phyloP scores from a whole-genome alignment of 1,140 invertebrate genomes.

The Trissolcus basalis region DNA sequence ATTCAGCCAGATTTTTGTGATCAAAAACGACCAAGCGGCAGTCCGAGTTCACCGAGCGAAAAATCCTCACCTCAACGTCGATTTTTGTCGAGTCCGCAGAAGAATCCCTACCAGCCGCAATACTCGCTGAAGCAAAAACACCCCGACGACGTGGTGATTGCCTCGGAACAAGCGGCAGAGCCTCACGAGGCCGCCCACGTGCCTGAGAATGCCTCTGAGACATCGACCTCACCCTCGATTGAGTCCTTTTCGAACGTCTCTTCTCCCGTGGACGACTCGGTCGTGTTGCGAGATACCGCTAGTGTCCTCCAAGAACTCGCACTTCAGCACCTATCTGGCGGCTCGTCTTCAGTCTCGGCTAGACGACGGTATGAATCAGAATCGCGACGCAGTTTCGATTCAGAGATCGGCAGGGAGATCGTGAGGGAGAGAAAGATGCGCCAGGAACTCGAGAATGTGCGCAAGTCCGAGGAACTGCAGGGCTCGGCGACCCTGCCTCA shows the following conservation, averaged over 20 bases:
- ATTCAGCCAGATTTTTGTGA: constrained; percentile 29
- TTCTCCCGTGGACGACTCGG: constrained; percentile 65
- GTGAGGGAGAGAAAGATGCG: constrained; percentile 75
- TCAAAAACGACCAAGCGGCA: constrained; percentile 9
- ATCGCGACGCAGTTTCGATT: constrained; percentile 75
- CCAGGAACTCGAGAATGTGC: constrained; percentile 73
- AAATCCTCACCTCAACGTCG: constrained; percentile 48
- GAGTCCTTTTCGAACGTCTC: constrained; percentile 66
- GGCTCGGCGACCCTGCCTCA: constrained; percentile 53
- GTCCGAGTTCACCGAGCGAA: constrained; percentile 47
- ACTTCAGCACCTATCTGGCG: constrained; percentile 69
- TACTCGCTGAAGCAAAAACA: constrained; percentile 37
- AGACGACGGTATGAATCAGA: constrained; percentile 65
- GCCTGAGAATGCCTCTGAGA: constrained; percentile 68
- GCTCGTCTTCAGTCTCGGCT: constrained; percentile 41
- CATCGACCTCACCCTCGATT: constrained; percentile 54
- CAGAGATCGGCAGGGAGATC: constrained; percentile 77
- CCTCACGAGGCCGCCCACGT: constrained; percentile 69
- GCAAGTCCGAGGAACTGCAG: constrained; percentile 65
- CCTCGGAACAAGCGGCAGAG: constrained; percentile 70
- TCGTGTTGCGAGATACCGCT: constrained; percentile 70
- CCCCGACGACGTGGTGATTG: constrained; percentile 63
- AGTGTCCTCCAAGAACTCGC: constrained; percentile 71
- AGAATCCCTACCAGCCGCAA: constrained; percentile 60
- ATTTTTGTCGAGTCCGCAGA: constrained; percentile 62